Conservation (phyloP, 2,888 invertebrate species). For the Fissipunctia ypsillon region DNA sequence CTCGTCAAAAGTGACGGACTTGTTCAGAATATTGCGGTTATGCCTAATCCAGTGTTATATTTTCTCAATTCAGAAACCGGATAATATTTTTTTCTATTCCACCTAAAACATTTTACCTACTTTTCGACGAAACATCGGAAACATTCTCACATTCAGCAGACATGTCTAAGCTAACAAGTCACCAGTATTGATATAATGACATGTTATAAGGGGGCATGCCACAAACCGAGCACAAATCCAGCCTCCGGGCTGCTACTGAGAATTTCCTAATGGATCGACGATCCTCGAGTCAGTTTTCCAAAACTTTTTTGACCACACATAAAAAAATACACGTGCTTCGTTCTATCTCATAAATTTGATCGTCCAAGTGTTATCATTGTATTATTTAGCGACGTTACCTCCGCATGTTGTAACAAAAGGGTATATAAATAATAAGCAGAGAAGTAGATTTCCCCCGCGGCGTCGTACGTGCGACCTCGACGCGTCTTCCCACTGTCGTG, state of each 20-base stretch:
- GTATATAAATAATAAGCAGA: conserved; percentile 69
- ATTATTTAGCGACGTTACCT: conserved; percentile 50
- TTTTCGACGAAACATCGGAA: background rate
- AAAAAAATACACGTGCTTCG: background rate
- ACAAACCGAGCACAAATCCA: background rate
- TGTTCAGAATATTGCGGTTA: too few species aligned
- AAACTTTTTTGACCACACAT: background rate
- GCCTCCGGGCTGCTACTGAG: background rate
- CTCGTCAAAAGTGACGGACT: too few species aligned
- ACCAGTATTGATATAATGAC: too few species aligned
- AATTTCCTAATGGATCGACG: background rate
- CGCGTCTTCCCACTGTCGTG: conserved; percentile 49
- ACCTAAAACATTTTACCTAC: background rate
- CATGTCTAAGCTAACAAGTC: background rate
- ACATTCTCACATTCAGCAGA: background rate
- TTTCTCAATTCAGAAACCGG: too few species aligned
- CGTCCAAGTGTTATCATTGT: conserved; percentile 38
- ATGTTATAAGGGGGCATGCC: background rate
- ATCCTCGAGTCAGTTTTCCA: background rate
- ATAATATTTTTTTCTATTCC: too few species aligned
- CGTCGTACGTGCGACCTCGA: conserved; percentile 61
- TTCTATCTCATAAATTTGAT: conserved; percentile 26
- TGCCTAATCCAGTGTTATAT: too few species aligned
- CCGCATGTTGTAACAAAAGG: conserved; percentile 55
- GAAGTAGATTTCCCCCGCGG: conserved; percentile 70